Conservation (phyloP, 2,113 vertebrate species). For the Harpagus bidentatus region DNA sequence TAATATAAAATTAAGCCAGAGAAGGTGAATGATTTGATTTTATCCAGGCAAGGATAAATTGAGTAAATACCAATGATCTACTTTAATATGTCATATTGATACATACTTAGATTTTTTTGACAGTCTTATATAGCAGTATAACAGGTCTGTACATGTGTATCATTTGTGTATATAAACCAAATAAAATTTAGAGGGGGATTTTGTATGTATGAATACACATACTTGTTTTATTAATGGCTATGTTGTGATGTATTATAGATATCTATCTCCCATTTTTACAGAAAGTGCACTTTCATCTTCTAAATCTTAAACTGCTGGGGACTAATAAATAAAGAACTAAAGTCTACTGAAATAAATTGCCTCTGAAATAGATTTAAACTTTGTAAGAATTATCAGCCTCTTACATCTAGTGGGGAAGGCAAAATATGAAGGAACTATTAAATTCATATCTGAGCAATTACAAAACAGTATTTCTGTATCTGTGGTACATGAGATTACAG, state of each 20-base stretch:
- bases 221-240: neutral
- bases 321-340: conserved; percentile 30
- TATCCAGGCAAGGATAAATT: neutral
- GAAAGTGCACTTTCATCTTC: neutral
- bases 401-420: neutral
- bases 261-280: neutral
- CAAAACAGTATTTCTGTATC: neutral
- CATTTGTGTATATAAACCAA: neutral
- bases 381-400: conserved; percentile 26
- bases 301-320: neutral
- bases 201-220: neutral
- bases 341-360: conserved; percentile 31
- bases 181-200: neutral
- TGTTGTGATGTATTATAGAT: neutral
- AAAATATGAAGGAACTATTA: conserved; percentile 24
- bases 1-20: neutral
- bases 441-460: neutral
- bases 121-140: neutral
- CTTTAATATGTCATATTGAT: neutral
- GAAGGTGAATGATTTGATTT: neutral
- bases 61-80: neutral
- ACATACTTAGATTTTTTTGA: neutral
- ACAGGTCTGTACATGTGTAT: neutral
- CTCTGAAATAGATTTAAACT: conserved; percentile 37
- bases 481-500: neutral